Percentiles rank a stretch among this genome's conserved stretches.
Conservation (phyloP, 2,888 invertebrate species). For the Hedya salicella region DNA sequence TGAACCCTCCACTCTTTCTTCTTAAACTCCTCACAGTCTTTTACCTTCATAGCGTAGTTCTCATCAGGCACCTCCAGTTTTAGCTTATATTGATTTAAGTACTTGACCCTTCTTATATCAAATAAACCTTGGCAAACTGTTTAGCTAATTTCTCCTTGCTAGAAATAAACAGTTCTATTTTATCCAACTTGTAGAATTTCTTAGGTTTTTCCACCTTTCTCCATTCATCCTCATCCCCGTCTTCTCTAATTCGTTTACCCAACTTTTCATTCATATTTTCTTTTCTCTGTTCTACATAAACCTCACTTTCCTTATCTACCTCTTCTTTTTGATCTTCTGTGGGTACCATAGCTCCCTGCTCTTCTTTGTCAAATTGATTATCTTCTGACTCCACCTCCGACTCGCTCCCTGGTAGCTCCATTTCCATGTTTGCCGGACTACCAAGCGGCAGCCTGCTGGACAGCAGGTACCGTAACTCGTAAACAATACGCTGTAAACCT, state of each 20-base stretch:
- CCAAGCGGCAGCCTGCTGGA: too few species aligned
- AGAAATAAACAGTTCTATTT: slow-evolving; percentile 10
- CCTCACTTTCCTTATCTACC: too few species aligned
- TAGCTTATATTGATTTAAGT: slow-evolving; percentile 36
- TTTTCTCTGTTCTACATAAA: too few species aligned
- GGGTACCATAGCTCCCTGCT: too few species aligned
- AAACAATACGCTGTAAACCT: too few species aligned
- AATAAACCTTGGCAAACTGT: slow-evolving; percentile 31
- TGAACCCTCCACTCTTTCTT: slow-evolving; percentile 29
- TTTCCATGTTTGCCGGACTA: too few species aligned
- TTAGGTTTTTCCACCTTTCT: not conserved
- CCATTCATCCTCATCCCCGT: not conserved
- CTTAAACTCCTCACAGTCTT: slow-evolving; percentile 11
- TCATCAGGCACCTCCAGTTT: slow-evolving; percentile 14
- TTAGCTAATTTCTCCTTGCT: slow-evolving; percentile 36
- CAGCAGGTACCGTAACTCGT: too few species aligned
- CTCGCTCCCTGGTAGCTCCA: too few species aligned
- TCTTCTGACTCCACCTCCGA: too few species aligned
- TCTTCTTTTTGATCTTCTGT: too few species aligned
- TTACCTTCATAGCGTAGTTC: not conserved
- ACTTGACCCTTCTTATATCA: slow-evolving; percentile 27
- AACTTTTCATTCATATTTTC: too few species aligned
- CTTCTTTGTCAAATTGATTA: too few species aligned
- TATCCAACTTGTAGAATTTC: not conserved
- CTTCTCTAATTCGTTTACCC: not conserved